Conservation (phyloP, 2,888 invertebrate species). For the Hartigia nigra region DNA sequence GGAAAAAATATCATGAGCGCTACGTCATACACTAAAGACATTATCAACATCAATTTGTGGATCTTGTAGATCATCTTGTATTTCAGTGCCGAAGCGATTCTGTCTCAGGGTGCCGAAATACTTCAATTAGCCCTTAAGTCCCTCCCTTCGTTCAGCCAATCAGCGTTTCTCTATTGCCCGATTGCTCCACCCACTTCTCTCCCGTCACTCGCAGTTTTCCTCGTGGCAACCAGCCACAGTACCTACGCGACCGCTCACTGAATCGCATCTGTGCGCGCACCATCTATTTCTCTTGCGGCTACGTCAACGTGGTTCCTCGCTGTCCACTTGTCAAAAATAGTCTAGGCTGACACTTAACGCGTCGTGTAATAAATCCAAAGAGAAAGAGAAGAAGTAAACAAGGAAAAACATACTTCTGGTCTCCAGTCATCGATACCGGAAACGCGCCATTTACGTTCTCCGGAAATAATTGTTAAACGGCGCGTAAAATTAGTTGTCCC, state of each 20-base stretch:
- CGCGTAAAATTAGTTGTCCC: neutral
- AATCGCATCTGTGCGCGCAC: constrained; percentile 40
- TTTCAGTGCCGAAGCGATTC: neutral
- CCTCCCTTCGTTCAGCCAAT: constrained; percentile 27
- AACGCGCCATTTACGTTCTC: neutral
- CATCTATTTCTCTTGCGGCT: neutral
- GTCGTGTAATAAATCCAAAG: neutral
- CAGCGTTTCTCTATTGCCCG: constrained; percentile 16
- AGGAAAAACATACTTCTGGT: neutral
- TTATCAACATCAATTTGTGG: neutral
- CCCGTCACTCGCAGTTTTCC: constrained; percentile 55
- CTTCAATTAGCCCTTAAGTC: constrained; percentile 43
- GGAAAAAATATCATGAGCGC: neutral
- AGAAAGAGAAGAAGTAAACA: neutral
- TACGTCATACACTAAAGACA: neutral
- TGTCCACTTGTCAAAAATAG: constrained; percentile 8
- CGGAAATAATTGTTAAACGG: neutral
- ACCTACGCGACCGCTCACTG: constrained; percentile 57
- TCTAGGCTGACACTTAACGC: neutral
- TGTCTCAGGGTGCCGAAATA: constrained; percentile 46
- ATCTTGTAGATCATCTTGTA: neutral
- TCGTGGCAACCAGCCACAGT: constrained; percentile 57
- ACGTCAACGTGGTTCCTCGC: constrained; percentile 13
- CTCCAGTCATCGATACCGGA: neutral
- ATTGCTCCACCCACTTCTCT: constrained; percentile 42